Percentiles rank a stretch among this genome's conserved stretches.
phyloP scores from a whole-genome alignment of 2,113 vertebrate genomes.

The Oryzias melastigma region DNA sequence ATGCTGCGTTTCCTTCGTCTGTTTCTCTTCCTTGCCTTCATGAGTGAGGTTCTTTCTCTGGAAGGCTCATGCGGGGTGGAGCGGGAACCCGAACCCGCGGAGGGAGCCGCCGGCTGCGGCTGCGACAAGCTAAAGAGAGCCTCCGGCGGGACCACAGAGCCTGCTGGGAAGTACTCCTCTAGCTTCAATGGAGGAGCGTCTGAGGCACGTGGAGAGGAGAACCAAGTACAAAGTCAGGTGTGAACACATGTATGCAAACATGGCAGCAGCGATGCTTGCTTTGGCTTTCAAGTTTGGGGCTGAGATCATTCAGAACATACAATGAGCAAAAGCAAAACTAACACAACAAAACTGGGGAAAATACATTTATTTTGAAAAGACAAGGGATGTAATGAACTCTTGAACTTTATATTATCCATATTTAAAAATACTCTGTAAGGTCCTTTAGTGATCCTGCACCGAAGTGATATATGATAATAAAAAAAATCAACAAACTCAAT shows the following conservation, averaged over 20 bases:
- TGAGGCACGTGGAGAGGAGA: background rate
- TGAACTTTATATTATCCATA: too few relatives aligned
- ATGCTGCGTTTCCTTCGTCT: constrained; percentile 26
- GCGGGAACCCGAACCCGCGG: background rate
- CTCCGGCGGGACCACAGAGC: constrained; percentile 5
- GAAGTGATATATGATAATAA: too few relatives aligned
- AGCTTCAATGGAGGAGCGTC: constrained; percentile 25
- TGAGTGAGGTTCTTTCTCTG: background rate
- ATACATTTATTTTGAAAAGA: too few relatives aligned
- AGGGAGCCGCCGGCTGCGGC: constrained; percentile 62
- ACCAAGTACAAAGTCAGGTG: constrained; percentile 43
- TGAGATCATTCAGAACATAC: too few relatives aligned
- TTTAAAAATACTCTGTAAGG: too few relatives aligned
- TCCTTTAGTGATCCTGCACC: too few relatives aligned
- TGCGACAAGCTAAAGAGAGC: constrained; percentile 69
- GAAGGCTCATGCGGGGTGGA: constrained; percentile 25
- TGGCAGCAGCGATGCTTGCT: too few relatives aligned
- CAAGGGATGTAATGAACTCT: too few relatives aligned
- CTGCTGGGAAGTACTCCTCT: constrained; percentile 68
- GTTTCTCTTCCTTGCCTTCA: constrained; percentile 9
- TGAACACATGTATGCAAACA: background rate
- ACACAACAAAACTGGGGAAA: too few relatives aligned
- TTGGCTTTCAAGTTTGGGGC: too few relatives aligned
- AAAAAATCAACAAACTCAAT: too few relatives aligned
- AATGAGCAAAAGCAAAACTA: too few relatives aligned